Evolutionary conservation across 2,113 vertebrate genomes (phyloP), one percentile per base, ranked within the genome.

Genomic region (Regulus satrapa): DNA sequence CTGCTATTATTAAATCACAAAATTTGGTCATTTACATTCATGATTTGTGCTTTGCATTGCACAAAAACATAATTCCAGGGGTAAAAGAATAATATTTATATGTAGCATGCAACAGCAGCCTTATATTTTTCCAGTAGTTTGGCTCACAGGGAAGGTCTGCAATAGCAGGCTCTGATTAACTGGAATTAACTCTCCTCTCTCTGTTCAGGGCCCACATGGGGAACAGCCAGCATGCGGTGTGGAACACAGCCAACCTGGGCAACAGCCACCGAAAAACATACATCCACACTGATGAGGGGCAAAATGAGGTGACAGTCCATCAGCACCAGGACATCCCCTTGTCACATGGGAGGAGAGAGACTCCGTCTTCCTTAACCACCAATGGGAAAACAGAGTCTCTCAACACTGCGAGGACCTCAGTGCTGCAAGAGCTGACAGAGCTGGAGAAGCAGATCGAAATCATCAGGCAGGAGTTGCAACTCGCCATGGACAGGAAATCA

Each of bases 381-480:
- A 99, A 99, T 0, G 99, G 99, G 25, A 99, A 98, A 75, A 98
- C 99, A 2, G 98, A 99, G 83, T 93, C 99, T 32, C 93, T 98
- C n/a, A 97, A 94, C 7, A 67, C 97, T 32, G 92, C 97, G 4
- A 97, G 95, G 89, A 98, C 97, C 94, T 98, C 99, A 0, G 98
- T 99, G 85, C 97, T 98, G 67, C 99, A 99, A 93, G 99, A 99
- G 95, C 98, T 99, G 56, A 97, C 97, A 0, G 99, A 99, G 96
- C 98, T 99, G 61, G 99, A 99, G 95, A 98, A 98, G 83, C 99
- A 99, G 92, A 99, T 99, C 1, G 97, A 98, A 93, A 97, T 98
- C 81, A 99, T 99, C 95, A 99, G 99, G 88, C 98, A 99, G 96
- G 99, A 99, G 97, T 97, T 99, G 85, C 99, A 99, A 88, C 96